Conservation (phyloP, 2,888 invertebrate species). For the Hemistola chrysoprasaria region DNA sequence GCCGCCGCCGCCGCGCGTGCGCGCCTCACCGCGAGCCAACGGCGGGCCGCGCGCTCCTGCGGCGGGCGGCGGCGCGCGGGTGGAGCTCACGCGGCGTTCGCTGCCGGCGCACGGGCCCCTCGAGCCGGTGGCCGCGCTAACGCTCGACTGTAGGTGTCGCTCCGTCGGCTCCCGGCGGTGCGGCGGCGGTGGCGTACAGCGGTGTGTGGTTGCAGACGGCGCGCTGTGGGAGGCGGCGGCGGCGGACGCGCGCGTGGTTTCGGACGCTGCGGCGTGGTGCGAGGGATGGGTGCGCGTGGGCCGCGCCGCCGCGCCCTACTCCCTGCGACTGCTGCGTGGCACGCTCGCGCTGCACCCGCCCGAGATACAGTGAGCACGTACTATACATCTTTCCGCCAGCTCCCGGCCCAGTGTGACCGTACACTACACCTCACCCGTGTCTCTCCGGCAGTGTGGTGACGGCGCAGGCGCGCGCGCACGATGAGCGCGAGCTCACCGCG, state of each 20-base stretch:
- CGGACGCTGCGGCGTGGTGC: constrained; percentile 48
- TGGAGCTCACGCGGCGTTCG: constrained; percentile 40
- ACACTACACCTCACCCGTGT: constrained; percentile 1
- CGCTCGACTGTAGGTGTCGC: constrained; percentile 88
- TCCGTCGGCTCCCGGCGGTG: too few relatives aligned
- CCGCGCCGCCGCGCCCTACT: constrained; percentile 58
- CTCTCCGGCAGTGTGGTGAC: constrained; percentile 48
- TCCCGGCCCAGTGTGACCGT: neutral
- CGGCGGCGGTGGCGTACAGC: too few relatives aligned
- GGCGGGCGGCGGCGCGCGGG: too few relatives aligned
- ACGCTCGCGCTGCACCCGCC: constrained; percentile 41
- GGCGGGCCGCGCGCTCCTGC: constrained; percentile 41
- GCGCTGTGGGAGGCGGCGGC: constrained; percentile 50
- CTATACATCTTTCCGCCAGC: constrained; percentile 13
- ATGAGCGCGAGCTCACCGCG: constrained; percentile 43
- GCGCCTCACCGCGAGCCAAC: constrained; percentile 31
- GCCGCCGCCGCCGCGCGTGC: constrained; percentile 20
- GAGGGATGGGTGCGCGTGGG: constrained; percentile 65
- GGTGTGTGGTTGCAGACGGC: constrained; percentile 39
- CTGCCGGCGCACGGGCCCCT: constrained; percentile 48
- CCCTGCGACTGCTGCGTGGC: constrained; percentile 59
- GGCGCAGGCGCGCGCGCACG: constrained; percentile 7
- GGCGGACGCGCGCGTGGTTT: constrained; percentile 19
- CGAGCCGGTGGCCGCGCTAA: constrained; percentile 73
- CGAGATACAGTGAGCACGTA: constrained; percentile 49